phyloP scores from a whole-genome alignment of 2,888 invertebrate species.

The Dinocampus coccinellae region DNA sequence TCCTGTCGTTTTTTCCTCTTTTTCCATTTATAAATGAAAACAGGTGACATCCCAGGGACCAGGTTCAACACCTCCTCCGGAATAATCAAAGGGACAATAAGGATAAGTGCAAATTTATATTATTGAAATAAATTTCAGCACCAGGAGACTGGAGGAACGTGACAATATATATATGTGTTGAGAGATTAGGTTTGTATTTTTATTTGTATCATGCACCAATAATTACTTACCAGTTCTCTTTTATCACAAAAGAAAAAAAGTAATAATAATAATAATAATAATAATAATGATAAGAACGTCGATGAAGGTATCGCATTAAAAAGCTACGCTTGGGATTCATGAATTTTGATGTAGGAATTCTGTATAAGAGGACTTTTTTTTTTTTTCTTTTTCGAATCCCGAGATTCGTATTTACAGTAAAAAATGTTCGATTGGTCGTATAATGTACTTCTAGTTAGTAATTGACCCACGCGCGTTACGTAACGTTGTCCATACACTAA shows the following conservation, averaged over 20 bases:
- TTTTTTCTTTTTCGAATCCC: constrained; percentile 65
- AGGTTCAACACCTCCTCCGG: no score
- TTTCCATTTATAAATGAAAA: no score
- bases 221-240: constrained; percentile 19
- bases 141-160: no score
- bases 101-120: no score
- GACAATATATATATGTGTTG: background rate
- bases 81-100: no score
- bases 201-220: background rate
- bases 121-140: no score
- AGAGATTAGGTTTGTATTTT: background rate
- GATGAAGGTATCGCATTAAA: background rate
- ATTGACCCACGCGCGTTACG: constrained; percentile 61
- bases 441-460: constrained; percentile 60
- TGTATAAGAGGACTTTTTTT: constrained; percentile 62
- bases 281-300: no score
- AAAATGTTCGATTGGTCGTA: constrained; percentile 68
- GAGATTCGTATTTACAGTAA: constrained; percentile 69
- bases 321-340: background rate
- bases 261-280: constrained; percentile 6
- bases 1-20: no score
- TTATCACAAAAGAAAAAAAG: background rate
- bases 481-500: constrained; percentile 63
- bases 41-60: no score
- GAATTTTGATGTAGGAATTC: constrained; percentile 55